A percentile compares a stretch with the other conserved stretches of the same genome.
These are phyloP conservation scores for Diorhabda elongata DNA, from an alignment of 1,140 invertebrate genomes.

Conservation along the genomic window DNA sequence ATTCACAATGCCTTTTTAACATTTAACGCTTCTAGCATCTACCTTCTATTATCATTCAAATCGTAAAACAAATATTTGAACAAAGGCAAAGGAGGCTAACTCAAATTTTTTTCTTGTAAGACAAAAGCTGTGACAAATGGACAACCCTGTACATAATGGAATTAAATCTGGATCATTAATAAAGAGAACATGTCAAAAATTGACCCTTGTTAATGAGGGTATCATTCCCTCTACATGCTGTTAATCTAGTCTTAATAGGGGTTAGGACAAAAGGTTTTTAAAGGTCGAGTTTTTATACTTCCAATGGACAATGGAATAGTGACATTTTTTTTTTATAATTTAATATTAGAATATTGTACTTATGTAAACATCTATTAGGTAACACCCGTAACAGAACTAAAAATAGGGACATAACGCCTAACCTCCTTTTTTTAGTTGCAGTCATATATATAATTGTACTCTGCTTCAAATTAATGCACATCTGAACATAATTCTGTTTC, in stretches of 20 bases:
- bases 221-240: constrained; percentile 19
- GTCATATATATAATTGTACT: too few species aligned
- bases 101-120: constrained; percentile 12
- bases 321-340: background rate
- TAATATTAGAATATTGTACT: background rate
- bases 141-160: constrained; percentile 26
- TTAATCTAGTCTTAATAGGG: constrained; percentile 17
- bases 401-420: too few species aligned
- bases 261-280: constrained; percentile 13
- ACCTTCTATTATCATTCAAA: constrained; percentile 13
- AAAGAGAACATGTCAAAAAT: constrained; percentile 27
- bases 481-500: too few species aligned
- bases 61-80: constrained; percentile 18
- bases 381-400: too few species aligned
- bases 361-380: too few species aligned
- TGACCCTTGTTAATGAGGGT: constrained; percentile 29
- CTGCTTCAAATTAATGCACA: too few species aligned
- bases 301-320: constrained; percentile 16
- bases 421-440: too few species aligned
- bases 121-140: constrained; percentile 33
- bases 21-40: background rate
- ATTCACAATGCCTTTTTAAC: background rate
- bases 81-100: constrained; percentile 8
- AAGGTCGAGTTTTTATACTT: constrained; percentile 17
- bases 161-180: constrained; percentile 28